Conservation (phyloP, 92 coral and sea anemone species). For the Epizoanthus ramosus region DNA sequence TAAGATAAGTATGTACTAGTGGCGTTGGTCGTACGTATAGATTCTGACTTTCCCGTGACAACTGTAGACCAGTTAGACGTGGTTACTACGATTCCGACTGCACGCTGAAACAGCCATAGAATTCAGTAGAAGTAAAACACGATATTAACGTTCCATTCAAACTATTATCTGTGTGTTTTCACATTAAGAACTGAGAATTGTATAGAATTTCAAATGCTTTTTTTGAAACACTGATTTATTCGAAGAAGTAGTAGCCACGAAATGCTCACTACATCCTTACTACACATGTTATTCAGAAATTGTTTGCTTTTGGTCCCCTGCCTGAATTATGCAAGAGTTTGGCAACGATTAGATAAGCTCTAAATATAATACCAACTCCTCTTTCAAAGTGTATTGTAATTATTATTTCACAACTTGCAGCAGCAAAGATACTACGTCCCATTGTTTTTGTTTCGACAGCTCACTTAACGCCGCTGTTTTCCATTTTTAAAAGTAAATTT, state of each 20-base stretch:
- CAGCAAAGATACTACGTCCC: neutral
- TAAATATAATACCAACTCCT: constrained; percentile 54
- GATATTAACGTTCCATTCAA: neutral
- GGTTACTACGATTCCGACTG: constrained; percentile 38
- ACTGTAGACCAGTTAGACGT: neutral
- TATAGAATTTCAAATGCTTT: neutral
- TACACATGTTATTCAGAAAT: constrained; percentile 39
- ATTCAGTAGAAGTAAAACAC: neutral
- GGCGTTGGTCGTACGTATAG: neutral
- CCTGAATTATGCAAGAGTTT: constrained; percentile 67
- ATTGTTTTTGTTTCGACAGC: neutral
- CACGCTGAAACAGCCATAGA: constrained; percentile 18
- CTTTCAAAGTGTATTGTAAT: neutral
- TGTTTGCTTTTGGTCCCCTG: constrained; percentile 61
- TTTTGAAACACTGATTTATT: neutral
- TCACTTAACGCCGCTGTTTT: neutral
- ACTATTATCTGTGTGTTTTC: neutral
- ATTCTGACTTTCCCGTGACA: neutral
- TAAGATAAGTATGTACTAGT: neutral
- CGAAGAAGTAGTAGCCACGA: neutral
- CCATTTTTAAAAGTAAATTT: neutral
- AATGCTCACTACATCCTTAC: constrained; percentile 11
- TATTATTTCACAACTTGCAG: constrained; percentile 9
- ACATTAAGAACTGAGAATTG: neutral
- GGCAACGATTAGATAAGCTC: constrained; percentile 66